Evolutionary conservation across 2,888 invertebrate genomes (phyloP).

Genomic region (Chalcis sispes): DNA sequence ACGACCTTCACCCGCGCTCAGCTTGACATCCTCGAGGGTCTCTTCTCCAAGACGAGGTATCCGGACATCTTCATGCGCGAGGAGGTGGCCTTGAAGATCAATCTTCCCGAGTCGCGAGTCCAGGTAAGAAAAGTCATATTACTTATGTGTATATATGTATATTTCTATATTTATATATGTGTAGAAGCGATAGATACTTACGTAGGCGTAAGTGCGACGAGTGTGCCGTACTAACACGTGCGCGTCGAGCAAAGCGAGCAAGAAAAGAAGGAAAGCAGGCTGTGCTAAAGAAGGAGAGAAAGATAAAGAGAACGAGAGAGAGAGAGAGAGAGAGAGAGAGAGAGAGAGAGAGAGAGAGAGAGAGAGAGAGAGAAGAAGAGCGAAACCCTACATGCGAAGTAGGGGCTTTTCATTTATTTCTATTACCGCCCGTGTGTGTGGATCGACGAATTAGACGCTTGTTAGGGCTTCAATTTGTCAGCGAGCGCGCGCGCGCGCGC

Average conservation of each 20-base stretch:
- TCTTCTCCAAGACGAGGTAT: constrained; percentile 97
- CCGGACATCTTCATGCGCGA: constrained; percentile 99
- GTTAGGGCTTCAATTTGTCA: constrained; percentile 59
- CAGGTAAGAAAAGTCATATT: constrained; percentile 82
- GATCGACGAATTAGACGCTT: constrained; percentile 58
- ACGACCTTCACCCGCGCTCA: constrained; percentile 99
- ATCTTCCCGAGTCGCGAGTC: constrained; percentile 97
- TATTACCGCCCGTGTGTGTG: constrained; percentile 40
- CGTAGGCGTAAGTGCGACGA: not conserved
- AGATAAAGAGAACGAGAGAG: constrained; percentile 16
- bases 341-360: not conserved
- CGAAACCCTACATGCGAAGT: constrained; percentile 38
- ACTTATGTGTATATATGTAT: not conserved
- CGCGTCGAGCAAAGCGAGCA: not conserved
- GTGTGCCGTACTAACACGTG: not conserved
- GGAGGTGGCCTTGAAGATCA: constrained; percentile 98
- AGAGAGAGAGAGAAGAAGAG: not conserved
- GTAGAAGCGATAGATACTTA: too few relatives aligned
- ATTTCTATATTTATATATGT: not conserved
- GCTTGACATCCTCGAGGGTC: constrained; percentile 93
- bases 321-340: not conserved
- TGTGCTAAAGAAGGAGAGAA: not conserved
- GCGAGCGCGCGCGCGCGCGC: constrained; percentile 31
- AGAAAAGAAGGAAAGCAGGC: too few relatives aligned
- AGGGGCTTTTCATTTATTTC: constrained; percentile 58